phyloP scores from a whole-genome alignment of 1,140 invertebrate genomes.

The Parapsyche elsis region DNA sequence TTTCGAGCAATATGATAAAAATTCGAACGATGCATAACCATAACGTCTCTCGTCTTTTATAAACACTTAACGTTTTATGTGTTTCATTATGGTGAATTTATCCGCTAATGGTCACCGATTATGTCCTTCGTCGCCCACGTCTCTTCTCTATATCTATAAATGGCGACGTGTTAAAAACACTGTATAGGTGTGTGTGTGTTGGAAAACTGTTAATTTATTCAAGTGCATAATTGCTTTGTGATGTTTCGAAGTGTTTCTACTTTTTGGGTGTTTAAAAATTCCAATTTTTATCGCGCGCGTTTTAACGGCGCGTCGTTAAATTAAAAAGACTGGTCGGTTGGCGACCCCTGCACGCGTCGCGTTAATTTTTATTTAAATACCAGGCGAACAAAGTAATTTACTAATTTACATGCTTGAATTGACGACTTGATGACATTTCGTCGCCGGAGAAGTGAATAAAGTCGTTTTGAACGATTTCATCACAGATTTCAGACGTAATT shows the following conservation, averaged over 20 bases:
- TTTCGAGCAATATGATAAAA: not conserved
- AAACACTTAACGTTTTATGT: slow-evolving; percentile 18
- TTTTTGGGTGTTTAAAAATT: not conserved
- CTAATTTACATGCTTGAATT: slow-evolving; percentile 51
- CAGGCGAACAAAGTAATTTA: slow-evolving; percentile 33
- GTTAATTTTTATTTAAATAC: slow-evolving; percentile 52
- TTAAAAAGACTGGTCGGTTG: slow-evolving; percentile 2
- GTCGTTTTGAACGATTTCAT: slow-evolving; percentile 19
- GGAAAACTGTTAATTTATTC: slow-evolving; percentile 20
- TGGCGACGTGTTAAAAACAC: not conserved
- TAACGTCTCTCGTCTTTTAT: not conserved
- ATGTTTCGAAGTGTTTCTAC: slow-evolving; percentile 2
- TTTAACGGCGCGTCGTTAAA: slow-evolving; percentile 21
- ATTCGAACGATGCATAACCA: too few species aligned
- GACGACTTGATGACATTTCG: slow-evolving; percentile 42
- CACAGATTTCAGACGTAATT: slow-evolving; percentile 23
- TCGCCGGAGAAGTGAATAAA: slow-evolving; percentile 32
- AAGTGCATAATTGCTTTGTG: slow-evolving; percentile 25
- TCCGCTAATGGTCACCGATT: slow-evolving; percentile 17
- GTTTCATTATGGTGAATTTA: not conserved
- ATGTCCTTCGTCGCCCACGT: not conserved
- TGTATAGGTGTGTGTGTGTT: not conserved
- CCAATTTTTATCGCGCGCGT: not conserved
- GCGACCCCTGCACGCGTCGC: slow-evolving; percentile 22
- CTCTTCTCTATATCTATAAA: too few species aligned